Percentiles rank a stretch among this genome's conserved stretches.
phyloP scores from a whole-genome alignment of 2,113 vertebrate species.

The Sylvilagus bachmani region DNA sequence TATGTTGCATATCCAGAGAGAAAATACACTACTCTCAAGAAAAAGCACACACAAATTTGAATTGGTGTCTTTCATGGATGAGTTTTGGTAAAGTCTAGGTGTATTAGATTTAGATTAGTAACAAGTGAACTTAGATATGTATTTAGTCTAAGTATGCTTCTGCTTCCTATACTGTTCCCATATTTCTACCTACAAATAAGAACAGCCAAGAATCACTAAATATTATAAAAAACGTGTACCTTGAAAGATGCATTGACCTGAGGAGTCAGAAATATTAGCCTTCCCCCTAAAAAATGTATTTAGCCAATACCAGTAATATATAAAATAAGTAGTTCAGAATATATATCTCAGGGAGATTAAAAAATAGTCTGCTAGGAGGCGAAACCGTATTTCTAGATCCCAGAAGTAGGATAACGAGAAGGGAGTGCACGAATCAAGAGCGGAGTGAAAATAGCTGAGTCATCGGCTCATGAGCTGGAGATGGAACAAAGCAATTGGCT shows the following conservation, averaged over 20 bases:
- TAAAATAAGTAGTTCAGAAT: constrained; percentile 35
- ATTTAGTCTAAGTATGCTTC: background rate
- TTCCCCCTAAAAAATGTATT: background rate
- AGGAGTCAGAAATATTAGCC: background rate
- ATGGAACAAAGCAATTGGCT: background rate
- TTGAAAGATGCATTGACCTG: background rate
- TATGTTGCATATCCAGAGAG: background rate
- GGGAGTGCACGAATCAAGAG: constrained; percentile 56
- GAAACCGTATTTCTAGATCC: constrained; percentile 37
- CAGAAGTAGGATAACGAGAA: constrained; percentile 60
- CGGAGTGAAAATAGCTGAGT: constrained; percentile 45
- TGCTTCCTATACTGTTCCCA: background rate
- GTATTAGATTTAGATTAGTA: background rate
- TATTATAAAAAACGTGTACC: background rate
- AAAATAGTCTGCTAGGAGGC: constrained; percentile 37
- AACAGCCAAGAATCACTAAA: background rate
- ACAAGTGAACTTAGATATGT: background rate
- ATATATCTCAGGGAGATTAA: constrained; percentile 43
- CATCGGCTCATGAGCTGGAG: constrained; percentile 39
- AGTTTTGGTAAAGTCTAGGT: background rate
- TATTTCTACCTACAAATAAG: background rate
- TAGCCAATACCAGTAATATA: background rate
- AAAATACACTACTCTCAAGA: background rate
- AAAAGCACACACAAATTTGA: background rate
- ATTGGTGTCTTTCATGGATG: background rate